These are phyloP conservation scores for Macropodus opercularis DNA, from an alignment of 2,797 vertebrate genomes.

Conservation along the genomic window DNA sequence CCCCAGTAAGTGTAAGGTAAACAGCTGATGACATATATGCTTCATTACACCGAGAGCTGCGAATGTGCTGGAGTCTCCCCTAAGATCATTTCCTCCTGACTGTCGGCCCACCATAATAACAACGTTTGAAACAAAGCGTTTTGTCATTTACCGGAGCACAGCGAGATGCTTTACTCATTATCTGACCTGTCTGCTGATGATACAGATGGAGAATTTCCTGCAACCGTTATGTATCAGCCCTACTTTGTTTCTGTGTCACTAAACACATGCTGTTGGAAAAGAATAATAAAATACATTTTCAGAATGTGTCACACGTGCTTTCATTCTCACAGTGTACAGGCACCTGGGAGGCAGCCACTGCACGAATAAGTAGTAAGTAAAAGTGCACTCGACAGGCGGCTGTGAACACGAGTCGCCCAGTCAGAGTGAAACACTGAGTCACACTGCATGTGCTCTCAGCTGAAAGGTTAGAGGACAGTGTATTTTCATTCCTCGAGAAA, in stretches of 20 bases:
- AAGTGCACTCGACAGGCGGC: constrained; percentile 22
- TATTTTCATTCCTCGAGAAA: not conserved
- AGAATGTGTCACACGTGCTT: too few species aligned
- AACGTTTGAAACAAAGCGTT: not conserved
- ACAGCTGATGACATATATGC: not conserved
- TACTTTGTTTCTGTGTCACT: not conserved
- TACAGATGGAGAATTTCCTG: constrained; percentile 2
- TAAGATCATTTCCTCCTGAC: not conserved
- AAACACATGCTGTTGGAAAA: not conserved
- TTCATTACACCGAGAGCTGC: not conserved
- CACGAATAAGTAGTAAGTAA: constrained; percentile 7
- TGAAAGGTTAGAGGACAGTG: too few species aligned
- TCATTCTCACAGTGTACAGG: constrained; percentile 5
- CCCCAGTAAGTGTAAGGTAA: not conserved
- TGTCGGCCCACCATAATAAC: not conserved
- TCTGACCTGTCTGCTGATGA: not conserved
- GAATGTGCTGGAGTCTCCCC: not conserved
- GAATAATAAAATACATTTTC: too few species aligned
- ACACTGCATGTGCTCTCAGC: constrained; percentile 3
- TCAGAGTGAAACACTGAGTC: constrained; percentile 54
- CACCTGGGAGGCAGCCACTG: not conserved
- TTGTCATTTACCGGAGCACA: not conserved
- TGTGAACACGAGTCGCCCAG: constrained; percentile 38
- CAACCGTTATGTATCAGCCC: not conserved
- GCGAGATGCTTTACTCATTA: not conserved